Base-by-base conservation (phyloP, 37 sponge, comb jelly and placozoan species). In the Mnemiopsis leidyi region DNA sequence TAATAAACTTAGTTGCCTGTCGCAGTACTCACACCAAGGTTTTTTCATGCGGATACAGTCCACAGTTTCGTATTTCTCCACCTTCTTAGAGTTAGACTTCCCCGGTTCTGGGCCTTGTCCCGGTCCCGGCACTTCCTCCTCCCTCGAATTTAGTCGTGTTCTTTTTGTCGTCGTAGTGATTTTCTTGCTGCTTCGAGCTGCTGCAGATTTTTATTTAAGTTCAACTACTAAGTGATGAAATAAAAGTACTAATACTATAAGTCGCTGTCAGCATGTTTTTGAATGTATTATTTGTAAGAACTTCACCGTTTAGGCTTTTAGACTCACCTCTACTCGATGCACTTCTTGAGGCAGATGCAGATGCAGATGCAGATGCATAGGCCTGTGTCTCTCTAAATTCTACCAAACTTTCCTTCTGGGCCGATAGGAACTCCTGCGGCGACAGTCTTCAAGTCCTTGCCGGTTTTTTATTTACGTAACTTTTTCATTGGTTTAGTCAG, bases 21-120 rank as follows among this genome's bases (percentile, higher is more conserved):
- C n/a, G n/a, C n/a, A n/a, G n/a, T n/a, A 71, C 75, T 71, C 30
- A 71, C 75, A 71, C 75, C 25, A 29, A 71, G 75, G 75, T 71
- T 71, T 71, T 25, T 29, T 28, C 75, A 71, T 71, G 7, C 25
- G 5, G 75, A 71, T 5, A 48, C 5, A 18, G 3, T 71, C 75
- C 68, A 67, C 68, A 7, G 25, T n/a, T 28, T 71, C 75, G 30
- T 23, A 29, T 28, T 71, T 71, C 75, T 28, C 75, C 20, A n/a
- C 75, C 7, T 23, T 25, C n/a, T n/a, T n/a, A n/a, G n/a, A n/a
- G n/a, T n/a, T n/a, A 23, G 30, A 23, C 3, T 29, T 71, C 30
- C 25, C 30, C 75, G 25, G 5, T 28, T 18, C 30, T 71, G 75
- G 20, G n/a, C 20, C 30, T 28, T 71, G 75, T 71, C 21, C 75